Percentiles rank a stretch among this genome's conserved stretches.
Conservation (phyloP, 2,888 invertebrate species). For the Nomada goodeniana region DNA sequence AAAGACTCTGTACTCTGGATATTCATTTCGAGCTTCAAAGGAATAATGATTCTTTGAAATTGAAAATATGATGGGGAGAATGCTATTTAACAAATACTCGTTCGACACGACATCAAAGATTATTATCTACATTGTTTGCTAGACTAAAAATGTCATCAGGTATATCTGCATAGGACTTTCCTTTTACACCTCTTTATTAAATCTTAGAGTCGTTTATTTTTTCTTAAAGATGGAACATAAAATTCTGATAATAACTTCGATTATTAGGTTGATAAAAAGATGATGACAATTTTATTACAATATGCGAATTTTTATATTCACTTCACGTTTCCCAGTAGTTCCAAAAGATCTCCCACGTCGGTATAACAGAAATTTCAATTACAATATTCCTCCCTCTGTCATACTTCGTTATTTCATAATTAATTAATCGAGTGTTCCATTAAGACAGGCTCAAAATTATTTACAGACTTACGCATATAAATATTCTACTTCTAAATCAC, state of each 20-base stretch:
- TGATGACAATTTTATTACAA: not conserved
- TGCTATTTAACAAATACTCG: not conserved
- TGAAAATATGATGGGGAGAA: not conserved
- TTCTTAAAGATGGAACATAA: not conserved
- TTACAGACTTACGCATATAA: too few species aligned
- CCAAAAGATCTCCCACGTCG: not conserved
- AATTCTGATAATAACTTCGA: not conserved
- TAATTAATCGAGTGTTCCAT: too few species aligned
- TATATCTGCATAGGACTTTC: not conserved
- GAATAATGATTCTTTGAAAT: not conserved
- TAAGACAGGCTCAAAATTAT: too few species aligned
- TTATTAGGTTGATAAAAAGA: conserved; percentile 8
- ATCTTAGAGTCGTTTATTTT: too few species aligned
- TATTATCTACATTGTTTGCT: not conserved
- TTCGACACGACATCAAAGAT: not conserved
- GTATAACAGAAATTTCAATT: not conserved
- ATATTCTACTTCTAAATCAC: too few species aligned
- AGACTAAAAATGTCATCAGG: not conserved
- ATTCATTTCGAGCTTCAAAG: not conserved
- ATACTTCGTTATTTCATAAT: too few species aligned
- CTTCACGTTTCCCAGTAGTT: not conserved
- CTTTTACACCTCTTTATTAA: not conserved
- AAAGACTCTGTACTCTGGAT: not conserved
- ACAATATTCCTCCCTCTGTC: not conserved
- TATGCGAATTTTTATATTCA: not conserved